Conservation (phyloP, 2,797 vertebrate genomes). For the Anas capensis region DNA sequence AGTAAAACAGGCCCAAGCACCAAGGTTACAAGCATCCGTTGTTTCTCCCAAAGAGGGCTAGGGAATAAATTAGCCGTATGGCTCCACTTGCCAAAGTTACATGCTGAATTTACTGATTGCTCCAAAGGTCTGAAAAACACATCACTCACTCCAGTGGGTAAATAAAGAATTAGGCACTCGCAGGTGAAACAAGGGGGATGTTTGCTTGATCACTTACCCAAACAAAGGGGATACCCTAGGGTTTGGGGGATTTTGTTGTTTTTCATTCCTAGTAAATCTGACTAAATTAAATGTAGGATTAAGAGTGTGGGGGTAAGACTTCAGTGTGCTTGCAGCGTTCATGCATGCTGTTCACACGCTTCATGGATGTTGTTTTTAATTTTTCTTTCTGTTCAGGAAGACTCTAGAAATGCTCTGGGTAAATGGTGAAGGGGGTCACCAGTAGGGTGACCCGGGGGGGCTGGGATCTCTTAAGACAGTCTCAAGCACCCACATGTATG, state of each 20-base stretch:
- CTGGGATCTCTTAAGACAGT: neutral
- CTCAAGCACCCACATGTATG: accelerated
- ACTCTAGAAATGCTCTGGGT: neutral
- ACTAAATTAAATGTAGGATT: neutral
- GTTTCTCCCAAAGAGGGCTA: neutral
- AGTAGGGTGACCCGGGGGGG: neutral
- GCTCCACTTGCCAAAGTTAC: neutral
- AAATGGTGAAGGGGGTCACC: neutral
- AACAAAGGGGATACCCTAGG: neutral
- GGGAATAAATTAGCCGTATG: neutral
- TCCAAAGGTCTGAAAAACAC: neutral
- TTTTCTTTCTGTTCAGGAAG: neutral
- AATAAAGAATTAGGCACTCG: neutral
- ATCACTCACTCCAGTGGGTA: neutral
- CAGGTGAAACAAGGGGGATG: neutral
- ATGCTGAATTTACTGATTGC: neutral
- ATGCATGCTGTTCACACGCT: neutral
- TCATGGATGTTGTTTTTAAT: neutral
- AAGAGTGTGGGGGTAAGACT: neutral
- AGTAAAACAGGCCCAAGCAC: neutral
- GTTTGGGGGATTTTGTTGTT: neutral
- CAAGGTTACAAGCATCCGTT: neutral
- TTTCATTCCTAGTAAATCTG: neutral
- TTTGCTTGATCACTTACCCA: neutral
- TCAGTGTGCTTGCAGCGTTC: neutral